Conservation (phyloP, 2,797 vertebrate species). For the Crax fasciolata region DNA sequence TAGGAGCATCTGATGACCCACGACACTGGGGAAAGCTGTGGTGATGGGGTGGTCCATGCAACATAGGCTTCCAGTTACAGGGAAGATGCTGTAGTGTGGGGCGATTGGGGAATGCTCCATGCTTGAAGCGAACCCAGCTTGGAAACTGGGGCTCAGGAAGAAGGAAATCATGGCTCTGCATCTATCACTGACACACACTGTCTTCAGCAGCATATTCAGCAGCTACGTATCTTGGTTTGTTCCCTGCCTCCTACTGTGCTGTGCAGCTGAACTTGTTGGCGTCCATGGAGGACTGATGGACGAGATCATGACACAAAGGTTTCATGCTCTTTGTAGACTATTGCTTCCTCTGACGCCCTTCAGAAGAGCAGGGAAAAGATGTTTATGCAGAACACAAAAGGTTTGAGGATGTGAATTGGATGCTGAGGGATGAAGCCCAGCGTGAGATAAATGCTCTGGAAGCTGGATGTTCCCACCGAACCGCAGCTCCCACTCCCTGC, state of each 20-base stretch:
- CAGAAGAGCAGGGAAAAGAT: slow-evolving; percentile 6
- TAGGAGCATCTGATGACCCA: not conserved
- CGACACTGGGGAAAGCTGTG: not conserved
- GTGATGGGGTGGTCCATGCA: not conserved
- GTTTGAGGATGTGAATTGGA: slow-evolving; percentile 11
- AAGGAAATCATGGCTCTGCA: not conserved
- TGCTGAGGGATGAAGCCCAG: not conserved
- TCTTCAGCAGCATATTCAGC: not conserved
- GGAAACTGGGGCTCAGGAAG: not conserved
- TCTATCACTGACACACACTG: accelerated
- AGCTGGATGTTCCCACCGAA: not conserved
- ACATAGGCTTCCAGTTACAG: accelerated
- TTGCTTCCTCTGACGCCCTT: slow-evolving; percentile 11
- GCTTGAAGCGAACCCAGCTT: not conserved
- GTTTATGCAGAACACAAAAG: slow-evolving; percentile 46
- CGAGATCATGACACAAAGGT: not conserved
- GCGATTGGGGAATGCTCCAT: not conserved
- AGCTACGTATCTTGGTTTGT: accelerated
- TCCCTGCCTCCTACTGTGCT: not conserved
- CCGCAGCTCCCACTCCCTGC: not conserved
- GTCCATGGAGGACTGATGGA: not conserved
- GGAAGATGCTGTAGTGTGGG: not conserved
- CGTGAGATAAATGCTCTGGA: not conserved
- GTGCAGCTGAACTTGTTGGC: accelerated
- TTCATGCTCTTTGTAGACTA: slow-evolving; percentile 1